These are phyloP conservation scores for Bemisia tabaci DNA, from an alignment of 1,140 invertebrate species.

Conservation along the genomic window DNA sequence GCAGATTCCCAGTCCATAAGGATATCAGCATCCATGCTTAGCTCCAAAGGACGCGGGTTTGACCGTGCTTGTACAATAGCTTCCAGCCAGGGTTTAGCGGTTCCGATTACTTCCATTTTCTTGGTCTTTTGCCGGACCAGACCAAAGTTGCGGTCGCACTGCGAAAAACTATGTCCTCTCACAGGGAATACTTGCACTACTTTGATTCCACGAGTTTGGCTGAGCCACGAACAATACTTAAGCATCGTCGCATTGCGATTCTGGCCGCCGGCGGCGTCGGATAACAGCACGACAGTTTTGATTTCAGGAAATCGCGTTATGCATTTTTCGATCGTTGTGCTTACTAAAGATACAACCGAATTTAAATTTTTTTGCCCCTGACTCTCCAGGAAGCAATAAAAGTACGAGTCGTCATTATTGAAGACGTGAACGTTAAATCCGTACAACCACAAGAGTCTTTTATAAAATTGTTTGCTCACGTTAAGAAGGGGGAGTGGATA, in stretches of 20 bases:
- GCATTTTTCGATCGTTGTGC: not conserved
- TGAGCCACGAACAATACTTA: not conserved
- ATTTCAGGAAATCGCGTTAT: not conserved
- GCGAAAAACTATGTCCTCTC: slow-evolving; percentile 3
- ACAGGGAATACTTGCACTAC: slow-evolving; percentile 6
- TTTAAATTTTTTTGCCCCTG: slow-evolving; percentile 11
- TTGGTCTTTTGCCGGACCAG: not conserved
- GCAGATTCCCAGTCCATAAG: no score
- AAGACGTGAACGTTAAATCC: slow-evolving; percentile 15
- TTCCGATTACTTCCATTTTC: not conserved
- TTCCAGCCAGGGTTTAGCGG: not conserved
- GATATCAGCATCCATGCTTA: no score
- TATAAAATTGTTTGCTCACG: slow-evolving; percentile 15
- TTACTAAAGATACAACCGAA: slow-evolving; percentile 8
- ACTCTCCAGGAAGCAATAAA: slow-evolving; percentile 12
- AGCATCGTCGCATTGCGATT: not conserved
- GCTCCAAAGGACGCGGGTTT: no score
- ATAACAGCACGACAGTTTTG: slow-evolving; percentile 6
- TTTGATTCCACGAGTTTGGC: not conserved
- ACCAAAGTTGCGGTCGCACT: not conserved
- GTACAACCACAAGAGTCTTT: slow-evolving; percentile 14
- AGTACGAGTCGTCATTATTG: slow-evolving; percentile 11
- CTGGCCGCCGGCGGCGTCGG: slow-evolving; percentile 14
- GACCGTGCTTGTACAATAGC: no score
- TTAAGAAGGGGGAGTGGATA: slow-evolving; percentile 12